Evolutionary conservation across 2,797 vertebrate genomes (phyloP), one percentile per base, ranked within the genome.

Genomic region (Typhlichthys eigenmanni): DNA sequence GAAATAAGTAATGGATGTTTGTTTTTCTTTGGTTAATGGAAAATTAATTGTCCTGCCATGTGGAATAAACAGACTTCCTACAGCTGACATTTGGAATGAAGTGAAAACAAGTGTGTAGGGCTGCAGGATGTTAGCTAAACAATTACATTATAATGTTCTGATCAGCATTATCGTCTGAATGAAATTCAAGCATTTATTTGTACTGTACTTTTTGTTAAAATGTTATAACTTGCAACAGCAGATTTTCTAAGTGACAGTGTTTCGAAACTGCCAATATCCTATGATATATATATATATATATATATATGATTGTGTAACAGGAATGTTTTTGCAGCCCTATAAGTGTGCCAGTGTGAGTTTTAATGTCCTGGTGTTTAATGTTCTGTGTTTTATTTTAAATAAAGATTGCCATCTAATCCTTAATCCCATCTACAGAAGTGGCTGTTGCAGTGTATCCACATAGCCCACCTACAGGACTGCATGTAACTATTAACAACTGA

Each of bases 391-490:
- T 68, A 81, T 17, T 62, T 29, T 29, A 29, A 47, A 60, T 34
- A 66, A 75, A 80, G 78, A 83, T 83, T 82, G 24, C 24, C 24
- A 29, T 84, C 49, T 74, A 68, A 86, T 90, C 86, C 87, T 89
- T 88, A 19, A 87, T 88, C 87, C 78, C 71, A 7, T n/a, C 14
- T 45, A 46, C 51, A 67, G 84, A 83, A 81, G 78, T 82, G 89
- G 87, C 86, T 80, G 62, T 75, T 74, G 55, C 64, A 63, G 74
- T 80, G 85, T 84, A 78, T 86, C 88, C 89, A 91, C 88, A 89
- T 87, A 86, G 80, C 84, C 87, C 85, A 58, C 60, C 70, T 73
- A 71, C 78, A 48, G 49, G 56, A 66, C 71, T 63, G 62, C 57
- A 69, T 68, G 59, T 76, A 65, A 76, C 58, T 57, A 75, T 19